Percentiles rank a stretch among this genome's conserved stretches.
phyloP scores from a whole-genome alignment of 2,113 vertebrate genomes.

The Pseudorhombus dupliciocellatus region DNA sequence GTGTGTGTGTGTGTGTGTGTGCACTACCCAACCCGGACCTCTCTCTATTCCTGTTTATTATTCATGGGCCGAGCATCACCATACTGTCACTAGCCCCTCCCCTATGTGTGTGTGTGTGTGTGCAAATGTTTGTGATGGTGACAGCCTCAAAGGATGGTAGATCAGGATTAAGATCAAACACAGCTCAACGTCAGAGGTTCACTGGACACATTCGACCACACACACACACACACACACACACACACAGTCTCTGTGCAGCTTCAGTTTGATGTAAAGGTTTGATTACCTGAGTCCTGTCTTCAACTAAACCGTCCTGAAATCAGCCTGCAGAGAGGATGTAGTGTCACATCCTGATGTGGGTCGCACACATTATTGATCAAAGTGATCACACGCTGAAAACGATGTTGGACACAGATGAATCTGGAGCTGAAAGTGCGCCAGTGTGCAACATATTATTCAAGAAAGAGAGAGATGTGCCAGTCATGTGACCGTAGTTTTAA shows the following conservation, averaged over 20 bases:
- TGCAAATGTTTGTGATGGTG: conserved; percentile 82
- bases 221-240: conserved; percentile 28
- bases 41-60: conserved; percentile 95
- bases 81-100: conserved; percentile 96
- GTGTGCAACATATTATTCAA: no score
- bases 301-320: not conserved
- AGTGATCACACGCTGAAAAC: not conserved
- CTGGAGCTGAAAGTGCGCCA: no score
- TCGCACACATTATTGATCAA: not conserved
- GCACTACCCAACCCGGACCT: conserved; percentile 82
- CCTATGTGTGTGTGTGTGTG: conserved; percentile 57
- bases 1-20: conserved; percentile 23
- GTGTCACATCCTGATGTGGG: not conserved
- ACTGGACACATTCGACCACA: conserved; percentile 46
- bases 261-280: not conserved
- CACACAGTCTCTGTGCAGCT: conserved; percentile 3
- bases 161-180: conserved; percentile 98
- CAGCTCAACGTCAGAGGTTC: conserved; percentile 76
- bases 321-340: not conserved
- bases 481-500: not conserved
- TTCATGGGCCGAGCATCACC: conserved; percentile 89
- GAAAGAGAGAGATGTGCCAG: not conserved
- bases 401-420: not conserved
- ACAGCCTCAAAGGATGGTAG: conserved; percentile 90
- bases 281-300: not conserved